phyloP scores from a whole-genome alignment of 2,113 vertebrate species.

The Crotalus helleri region DNA sequence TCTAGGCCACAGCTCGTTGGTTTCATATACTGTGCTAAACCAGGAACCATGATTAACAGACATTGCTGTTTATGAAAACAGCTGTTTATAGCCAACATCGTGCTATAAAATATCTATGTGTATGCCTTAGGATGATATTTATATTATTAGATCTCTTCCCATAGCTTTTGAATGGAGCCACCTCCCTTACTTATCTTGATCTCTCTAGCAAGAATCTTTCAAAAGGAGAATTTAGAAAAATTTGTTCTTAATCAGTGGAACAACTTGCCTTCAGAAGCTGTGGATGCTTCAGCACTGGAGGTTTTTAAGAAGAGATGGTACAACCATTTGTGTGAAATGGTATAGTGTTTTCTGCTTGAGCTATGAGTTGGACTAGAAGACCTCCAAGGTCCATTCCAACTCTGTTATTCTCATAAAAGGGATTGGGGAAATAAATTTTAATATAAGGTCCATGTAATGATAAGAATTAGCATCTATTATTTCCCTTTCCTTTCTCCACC shows the following conservation, averaged over 20 bases:
- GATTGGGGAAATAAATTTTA: not conserved
- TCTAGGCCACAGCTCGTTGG: not conserved
- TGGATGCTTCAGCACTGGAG: not conserved
- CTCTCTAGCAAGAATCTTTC: constrained; percentile 22
- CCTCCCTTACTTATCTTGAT: not conserved
- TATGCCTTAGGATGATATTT: not conserved
- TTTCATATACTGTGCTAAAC: not conserved
- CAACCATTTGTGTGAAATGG: not conserved
- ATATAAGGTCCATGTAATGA: not conserved
- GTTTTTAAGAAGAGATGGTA: not conserved
- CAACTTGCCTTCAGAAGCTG: not conserved
- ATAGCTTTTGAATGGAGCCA: not conserved
- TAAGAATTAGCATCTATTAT: not conserved
- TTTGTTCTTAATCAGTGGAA: not conserved
- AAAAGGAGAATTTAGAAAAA: not conserved
- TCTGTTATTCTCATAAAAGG: not conserved
- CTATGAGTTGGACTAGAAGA: not conserved
- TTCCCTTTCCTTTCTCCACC: not conserved
- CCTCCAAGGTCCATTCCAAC: not conserved
- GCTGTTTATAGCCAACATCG: not conserved
- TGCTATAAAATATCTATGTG: not conserved
- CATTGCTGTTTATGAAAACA: not conserved
- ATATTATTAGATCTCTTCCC: not conserved
- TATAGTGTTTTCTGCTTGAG: not conserved
- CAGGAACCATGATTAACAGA: not conserved